phyloP scores from a whole-genome alignment of 1,140 invertebrate species.

The Asbolus verrucosus region DNA sequence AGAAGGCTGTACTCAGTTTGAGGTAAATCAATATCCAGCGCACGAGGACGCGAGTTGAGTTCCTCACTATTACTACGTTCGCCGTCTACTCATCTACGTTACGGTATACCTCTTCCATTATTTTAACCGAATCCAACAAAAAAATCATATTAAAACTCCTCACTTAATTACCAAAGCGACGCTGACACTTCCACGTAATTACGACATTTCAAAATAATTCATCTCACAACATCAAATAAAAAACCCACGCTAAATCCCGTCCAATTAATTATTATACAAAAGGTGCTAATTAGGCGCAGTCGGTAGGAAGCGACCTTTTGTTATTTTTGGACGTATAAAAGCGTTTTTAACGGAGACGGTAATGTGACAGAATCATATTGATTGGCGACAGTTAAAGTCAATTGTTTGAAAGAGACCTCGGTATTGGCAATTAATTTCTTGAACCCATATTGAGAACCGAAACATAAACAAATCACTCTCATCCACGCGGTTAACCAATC shows the following conservation, averaged over 20 bases:
- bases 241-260: background rate
- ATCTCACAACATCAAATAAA: no score
- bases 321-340: conserved; percentile 6
- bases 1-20: conserved; percentile 41
- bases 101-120: conserved; percentile 24
- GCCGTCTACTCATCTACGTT: conserved; percentile 30
- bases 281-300: background rate
- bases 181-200: no score
- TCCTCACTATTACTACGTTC: conserved; percentile 41
- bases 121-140: background rate
- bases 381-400: background rate
- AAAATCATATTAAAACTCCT: background rate
- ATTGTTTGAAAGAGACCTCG: background rate
- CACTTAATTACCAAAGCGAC: no score
- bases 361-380: background rate
- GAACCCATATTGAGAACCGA: background rate
- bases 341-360: background rate
- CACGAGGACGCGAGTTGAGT: conserved; percentile 41
- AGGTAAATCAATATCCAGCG: conserved; percentile 44
- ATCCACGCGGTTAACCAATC: no score
- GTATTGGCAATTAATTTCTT: background rate
- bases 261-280: background rate
- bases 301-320: background rate
- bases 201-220: no score
- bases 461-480: no score